Evolutionary conservation across 2,113 vertebrate species (phyloP), one percentile per base, ranked within the genome.

Genomic region (Hydropotes inermis): DNA sequence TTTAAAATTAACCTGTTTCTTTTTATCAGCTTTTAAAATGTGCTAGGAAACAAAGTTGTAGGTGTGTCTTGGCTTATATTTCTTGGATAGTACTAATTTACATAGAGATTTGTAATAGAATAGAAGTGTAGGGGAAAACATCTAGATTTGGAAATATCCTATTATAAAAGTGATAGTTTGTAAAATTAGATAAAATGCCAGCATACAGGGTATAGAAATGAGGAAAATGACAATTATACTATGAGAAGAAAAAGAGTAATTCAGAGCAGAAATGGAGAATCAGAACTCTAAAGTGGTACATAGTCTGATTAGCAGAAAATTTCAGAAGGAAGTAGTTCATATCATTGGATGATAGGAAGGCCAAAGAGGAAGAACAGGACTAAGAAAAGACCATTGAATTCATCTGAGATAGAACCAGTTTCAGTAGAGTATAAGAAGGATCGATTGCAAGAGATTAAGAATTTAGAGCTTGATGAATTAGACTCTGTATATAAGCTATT

Each of bases 371-470:
- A 93, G 55, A 85, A 6, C n/a, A 86, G 57, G 55, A 79, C 78
- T 79, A 21, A 95, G 60, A 86, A 95, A 86, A 95, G 60, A 19
- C 89, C 57, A 91, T 78, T 93, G 64, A 94, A 47, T 89, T 52
- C 61, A 28, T 30, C 47, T 96, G 87, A 88, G 95, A 74, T 4
- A 87, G 89, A 70, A 89, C 21, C 43, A 83, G 36, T 95, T 84
- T 96, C 60, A 61, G 33, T 47, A 58, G 60, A 86, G 9, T 54
- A 4, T 88, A 91, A 76, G 28, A 87, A 57, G 91, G 95, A 89
- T 94, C 79, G 90, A 98, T 96, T 97, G 52, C 94, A 95, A 89
- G 89, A 98, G 96, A 97, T 96, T 95, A 93, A 61, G 43, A 96
- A 87, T 30, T 50, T 87, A 28, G 54, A 89, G 45, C 0, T 27